Evolutionary conservation across 2,888 invertebrate genomes (phyloP).

Genomic region (Gonocerus acuteangulatus): DNA sequence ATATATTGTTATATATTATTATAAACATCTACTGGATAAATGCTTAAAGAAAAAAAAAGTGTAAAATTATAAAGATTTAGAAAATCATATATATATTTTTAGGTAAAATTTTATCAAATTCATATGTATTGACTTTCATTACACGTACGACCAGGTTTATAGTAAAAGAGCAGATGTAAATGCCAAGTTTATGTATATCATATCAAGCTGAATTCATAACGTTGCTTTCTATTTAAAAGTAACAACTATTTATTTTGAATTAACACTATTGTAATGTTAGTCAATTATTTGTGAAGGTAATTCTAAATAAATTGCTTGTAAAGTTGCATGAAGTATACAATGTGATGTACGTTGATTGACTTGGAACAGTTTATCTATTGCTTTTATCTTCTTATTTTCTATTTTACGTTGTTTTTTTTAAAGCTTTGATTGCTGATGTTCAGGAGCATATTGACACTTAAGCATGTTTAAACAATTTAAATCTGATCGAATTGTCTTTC

Average conservation of each 20-base stretch:
- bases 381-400: too few species aligned
- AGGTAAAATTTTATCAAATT: slow-evolving; percentile 1
- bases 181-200: neutral
- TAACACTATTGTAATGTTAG: neutral
- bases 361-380: neutral
- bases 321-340: neutral
- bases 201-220: neutral
- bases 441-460: neutral
- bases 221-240: too few species aligned
- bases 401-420: neutral
- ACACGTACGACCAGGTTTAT: neutral
- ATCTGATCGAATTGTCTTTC: neutral
- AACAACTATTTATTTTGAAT: neutral
- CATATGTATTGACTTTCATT: slow-evolving; percentile 9
- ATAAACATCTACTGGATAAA: slow-evolving; percentile 5
- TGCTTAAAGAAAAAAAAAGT: slow-evolving; percentile 5
- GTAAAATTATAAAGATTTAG: slow-evolving; percentile 1
- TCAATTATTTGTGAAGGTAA: neutral
- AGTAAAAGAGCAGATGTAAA: neutral
- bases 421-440: neutral
- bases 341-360: neutral
- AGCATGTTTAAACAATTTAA: neutral
- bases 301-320: neutral
- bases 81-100: slow-evolving; percentile 16
- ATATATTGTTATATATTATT: slow-evolving; percentile 9